A percentile compares a stretch with the other conserved stretches of the same genome.
Evolutionary conservation across 2,797 vertebrate genomes (phyloP).

Genomic region (Aulostomus chinensis): DNA sequence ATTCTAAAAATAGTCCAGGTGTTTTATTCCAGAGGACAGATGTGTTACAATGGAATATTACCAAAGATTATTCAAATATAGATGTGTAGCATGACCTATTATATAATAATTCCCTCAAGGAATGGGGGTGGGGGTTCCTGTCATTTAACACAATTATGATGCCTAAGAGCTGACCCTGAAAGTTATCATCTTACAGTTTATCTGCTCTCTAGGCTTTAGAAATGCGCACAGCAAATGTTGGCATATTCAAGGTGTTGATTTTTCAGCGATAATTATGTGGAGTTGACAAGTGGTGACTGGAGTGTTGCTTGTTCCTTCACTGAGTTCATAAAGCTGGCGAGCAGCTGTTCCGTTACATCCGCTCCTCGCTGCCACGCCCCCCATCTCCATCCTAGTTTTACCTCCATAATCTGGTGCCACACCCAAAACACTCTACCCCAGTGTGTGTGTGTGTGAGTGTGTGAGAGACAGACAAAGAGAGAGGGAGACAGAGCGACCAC

Average conservation of each 20-base stretch:
- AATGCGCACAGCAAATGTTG: conserved; percentile 18
- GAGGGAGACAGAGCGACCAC: too few relatives aligned
- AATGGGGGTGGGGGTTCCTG: not conserved
- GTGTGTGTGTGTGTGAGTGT: too few relatives aligned
- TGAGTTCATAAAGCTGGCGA: conserved; percentile 6
- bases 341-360: conserved; percentile 1
- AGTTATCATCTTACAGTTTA: conserved; percentile 14
- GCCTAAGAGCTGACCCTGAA: conserved; percentile 8
- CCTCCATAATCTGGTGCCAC: too few relatives aligned
- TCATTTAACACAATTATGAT: conserved; percentile 1
- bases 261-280: conserved; percentile 47
- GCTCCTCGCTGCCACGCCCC: too few relatives aligned
- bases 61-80: conserved; percentile 12
- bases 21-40: conserved; percentile 19
- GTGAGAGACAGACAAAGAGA: too few relatives aligned
- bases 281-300: conserved; percentile 37
- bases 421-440: too few relatives aligned
- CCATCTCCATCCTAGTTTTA: too few relatives aligned
- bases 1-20: conserved; percentile 19
- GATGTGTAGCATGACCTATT: conserved; percentile 20
- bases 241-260: conserved; percentile 43
- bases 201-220: conserved; percentile 13
- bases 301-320: conserved; percentile 44
- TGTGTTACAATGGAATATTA: conserved; percentile 26
- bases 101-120: conserved; percentile 18